Conservation (phyloP, 2,113 vertebrate species). For the Chaenogobius annularis region DNA sequence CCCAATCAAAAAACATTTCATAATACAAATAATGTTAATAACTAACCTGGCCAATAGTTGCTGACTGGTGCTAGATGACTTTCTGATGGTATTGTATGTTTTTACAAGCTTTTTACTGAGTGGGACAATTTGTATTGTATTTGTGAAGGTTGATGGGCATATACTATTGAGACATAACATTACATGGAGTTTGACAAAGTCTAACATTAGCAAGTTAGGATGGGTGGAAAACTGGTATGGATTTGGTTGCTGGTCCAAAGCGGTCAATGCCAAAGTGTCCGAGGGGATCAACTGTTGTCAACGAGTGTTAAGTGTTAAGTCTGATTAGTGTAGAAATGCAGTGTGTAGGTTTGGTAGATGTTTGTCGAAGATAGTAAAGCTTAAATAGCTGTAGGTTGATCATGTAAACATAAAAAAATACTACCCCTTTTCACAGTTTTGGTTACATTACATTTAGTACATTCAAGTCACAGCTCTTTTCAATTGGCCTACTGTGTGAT, state of each 20-base stretch:
- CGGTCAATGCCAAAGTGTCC: background rate
- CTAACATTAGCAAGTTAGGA: background rate
- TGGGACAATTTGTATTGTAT: constrained; percentile 65
- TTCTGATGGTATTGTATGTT: constrained; percentile 40
- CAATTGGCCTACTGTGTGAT: background rate
- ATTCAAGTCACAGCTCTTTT: background rate
- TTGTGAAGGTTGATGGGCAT: constrained; percentile 44
- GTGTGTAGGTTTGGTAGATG: constrained; percentile 49
- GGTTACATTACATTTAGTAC: background rate
- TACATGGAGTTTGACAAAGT: background rate
- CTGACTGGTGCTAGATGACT: constrained; percentile 35
- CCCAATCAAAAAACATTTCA: constrained; percentile 26
- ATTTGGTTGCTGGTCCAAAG: background rate
- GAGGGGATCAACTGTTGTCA: background rate
- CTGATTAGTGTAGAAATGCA: constrained; percentile 21
- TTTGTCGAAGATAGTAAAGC: constrained; percentile 58
- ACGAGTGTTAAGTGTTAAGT: background rate
- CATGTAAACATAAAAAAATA: constrained; percentile 10
- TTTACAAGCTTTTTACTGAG: constrained; percentile 45
- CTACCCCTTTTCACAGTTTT: constrained; percentile 20
- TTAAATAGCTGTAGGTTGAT: constrained; percentile 58
- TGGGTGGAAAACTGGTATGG: background rate
- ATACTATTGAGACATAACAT: background rate
- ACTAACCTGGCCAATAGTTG: constrained; percentile 10
- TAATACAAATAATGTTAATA: constrained; percentile 22